A percentile compares a stretch with the other conserved stretches of the same genome.
Conservation (phyloP, 2,797 vertebrate species). For the Mycteria americana region DNA sequence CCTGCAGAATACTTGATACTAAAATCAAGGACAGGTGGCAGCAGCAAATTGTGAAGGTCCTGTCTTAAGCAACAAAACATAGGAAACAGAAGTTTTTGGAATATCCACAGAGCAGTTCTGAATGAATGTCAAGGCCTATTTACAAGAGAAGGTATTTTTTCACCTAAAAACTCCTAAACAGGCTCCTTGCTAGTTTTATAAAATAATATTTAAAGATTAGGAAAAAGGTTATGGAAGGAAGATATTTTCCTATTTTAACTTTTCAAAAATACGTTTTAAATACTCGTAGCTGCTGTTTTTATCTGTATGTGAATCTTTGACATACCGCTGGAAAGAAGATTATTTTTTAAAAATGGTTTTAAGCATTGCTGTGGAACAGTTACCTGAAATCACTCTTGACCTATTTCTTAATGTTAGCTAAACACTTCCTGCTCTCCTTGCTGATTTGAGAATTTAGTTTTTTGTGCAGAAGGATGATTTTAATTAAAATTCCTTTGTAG, state of each 20-base stretch:
- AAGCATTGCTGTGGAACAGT: neutral
- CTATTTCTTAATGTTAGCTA: neutral
- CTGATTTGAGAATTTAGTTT: neutral
- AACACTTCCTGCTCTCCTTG: neutral
- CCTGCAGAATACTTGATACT: neutral
- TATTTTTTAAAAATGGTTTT: neutral
- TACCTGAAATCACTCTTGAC: neutral
- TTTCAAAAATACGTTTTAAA: neutral
- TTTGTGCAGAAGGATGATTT: neutral
- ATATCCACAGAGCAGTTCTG: neutral
- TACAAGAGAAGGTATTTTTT: neutral
- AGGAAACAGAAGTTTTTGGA: neutral
- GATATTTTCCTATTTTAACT: neutral
- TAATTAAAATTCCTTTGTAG: neutral
- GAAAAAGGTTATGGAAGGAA: neutral
- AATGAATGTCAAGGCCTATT: neutral
- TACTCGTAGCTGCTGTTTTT: neutral
- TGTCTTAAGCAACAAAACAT: neutral
- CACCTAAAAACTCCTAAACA: neutral
- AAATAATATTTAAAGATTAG: neutral
- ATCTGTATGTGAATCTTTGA: neutral
- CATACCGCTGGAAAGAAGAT: neutral
- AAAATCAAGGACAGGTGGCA: neutral
- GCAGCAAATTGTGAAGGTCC: neutral
- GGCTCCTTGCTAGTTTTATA: neutral